phyloP scores from a whole-genome alignment of 2,888 invertebrate species.

The Cotesia congregata region DNA sequence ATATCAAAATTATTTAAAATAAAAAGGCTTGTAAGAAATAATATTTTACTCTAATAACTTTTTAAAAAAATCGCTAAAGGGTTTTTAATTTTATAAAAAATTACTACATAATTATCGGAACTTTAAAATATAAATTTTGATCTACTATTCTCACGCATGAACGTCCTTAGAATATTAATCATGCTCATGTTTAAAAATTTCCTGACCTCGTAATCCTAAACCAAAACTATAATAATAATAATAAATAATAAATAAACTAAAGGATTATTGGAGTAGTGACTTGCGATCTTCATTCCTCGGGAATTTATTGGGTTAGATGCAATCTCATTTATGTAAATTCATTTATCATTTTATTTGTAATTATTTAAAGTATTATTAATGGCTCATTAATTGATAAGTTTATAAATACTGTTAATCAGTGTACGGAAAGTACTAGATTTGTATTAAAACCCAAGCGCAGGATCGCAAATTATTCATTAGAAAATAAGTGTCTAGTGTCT shows the following conservation, averaged over 20 bases:
- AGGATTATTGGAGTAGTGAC: neutral
- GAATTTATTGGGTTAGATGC: too few relatives aligned
- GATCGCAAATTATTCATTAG: neutral
- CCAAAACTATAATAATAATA: neutral
- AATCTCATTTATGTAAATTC: neutral
- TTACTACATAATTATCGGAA: too few relatives aligned
- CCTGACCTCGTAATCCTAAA: neutral
- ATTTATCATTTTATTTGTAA: neutral
- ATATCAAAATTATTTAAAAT: too few relatives aligned
- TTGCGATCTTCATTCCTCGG: too few relatives aligned
- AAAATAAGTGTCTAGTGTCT: neutral
- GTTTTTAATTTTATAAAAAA: too few relatives aligned
- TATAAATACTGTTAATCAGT: conserved; percentile 3
- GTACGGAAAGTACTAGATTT: conserved; percentile 22
- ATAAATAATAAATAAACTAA: neutral
- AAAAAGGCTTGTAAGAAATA: too few relatives aligned
- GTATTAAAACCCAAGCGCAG: conserved; percentile 11
- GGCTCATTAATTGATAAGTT: neutral
- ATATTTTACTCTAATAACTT: too few relatives aligned
- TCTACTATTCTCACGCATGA: too few relatives aligned
- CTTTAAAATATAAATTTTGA: too few relatives aligned
- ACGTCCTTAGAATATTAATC: neutral
- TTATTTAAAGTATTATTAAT: neutral
- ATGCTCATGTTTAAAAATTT: neutral
- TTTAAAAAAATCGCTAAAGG: too few relatives aligned